Base-by-base conservation (phyloP, 2,113 vertebrate species). In the Actenoides lindsayi region DNA sequence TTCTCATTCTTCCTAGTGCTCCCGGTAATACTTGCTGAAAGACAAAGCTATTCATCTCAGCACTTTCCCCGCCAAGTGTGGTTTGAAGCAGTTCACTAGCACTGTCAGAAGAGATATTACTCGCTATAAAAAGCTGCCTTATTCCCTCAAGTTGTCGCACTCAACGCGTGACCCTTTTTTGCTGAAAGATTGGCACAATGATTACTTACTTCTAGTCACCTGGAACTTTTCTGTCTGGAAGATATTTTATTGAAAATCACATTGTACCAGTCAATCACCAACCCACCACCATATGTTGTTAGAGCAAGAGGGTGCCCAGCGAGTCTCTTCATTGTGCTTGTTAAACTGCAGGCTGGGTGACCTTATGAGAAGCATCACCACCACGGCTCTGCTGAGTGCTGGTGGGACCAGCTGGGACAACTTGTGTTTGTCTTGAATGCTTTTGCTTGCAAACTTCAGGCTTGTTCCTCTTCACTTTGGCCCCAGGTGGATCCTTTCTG, bases 51-150 rank as follows among this genome's bases (percentile, higher is more conserved):
- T 98, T 98, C 89, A 89, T 98, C 98, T 98, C 97, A 63, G 59
- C 63, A 59, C 91, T 50, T 42, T 97, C 89, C 92, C 91, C 91
- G 96, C 93, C 95, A 92, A 95, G 86, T 94, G 96, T 91, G 92
- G 85, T 71, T 96, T 90, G 96, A 97, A 96, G 95, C 97, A 91
- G 75, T 92, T 97, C 89, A 90, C 90, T 96, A 74, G 92, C 97
- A 84, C 97, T 97, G 96, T 98, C 98, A 98, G 96, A 97, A 97
- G 96, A 97, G 97, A 97, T 97, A 98, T 97, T 97, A 97, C 90
- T 89, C 35, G 41, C 97, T 97, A 96, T 97, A 97, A 98, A 97
- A 97, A 97, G 94, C 93, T 91, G 91, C 96, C 96, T 69, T 41
- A 83, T 96, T 93, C 89, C 87, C 85, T 94, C 91, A 94, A 82